Conservation (phyloP, 2,113 vertebrate genomes). For the Philantomba maxwellii region DNA sequence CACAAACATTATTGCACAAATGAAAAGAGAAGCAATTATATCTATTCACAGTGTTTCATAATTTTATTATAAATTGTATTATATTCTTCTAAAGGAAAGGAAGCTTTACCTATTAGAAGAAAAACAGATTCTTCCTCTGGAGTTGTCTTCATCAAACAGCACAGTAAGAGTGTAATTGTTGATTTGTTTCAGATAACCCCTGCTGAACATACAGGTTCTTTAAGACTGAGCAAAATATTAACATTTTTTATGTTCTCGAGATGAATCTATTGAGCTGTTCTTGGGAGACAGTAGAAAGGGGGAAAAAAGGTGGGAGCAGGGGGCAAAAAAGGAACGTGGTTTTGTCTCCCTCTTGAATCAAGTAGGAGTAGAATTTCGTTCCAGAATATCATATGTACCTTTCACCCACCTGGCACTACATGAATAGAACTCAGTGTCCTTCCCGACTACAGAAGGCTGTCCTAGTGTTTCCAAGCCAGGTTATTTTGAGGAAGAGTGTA, state of each 20-base stretch:
- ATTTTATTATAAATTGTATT: not conserved
- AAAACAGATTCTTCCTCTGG: not conserved
- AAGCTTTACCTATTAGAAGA: not conserved
- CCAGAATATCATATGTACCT: not conserved
- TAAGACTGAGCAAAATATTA: not conserved
- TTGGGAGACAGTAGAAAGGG: not conserved
- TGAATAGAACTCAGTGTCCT: not conserved
- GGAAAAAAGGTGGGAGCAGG: fast-evolving
- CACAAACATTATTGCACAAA: not conserved
- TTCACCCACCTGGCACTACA: not conserved
- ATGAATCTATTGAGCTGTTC: not conserved
- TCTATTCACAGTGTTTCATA: not conserved
- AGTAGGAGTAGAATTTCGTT: not conserved
- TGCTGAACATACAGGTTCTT: not conserved
- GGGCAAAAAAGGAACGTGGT: not conserved
- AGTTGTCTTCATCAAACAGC: not conserved
- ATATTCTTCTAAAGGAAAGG: not conserved
- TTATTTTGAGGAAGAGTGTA: not conserved
- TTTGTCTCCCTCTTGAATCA: not conserved
- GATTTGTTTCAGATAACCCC: not conserved
- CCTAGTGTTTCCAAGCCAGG: not conserved
- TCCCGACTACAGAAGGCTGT: not conserved
- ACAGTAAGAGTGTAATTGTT: not conserved
- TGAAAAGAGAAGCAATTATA: not conserved
- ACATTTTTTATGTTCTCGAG: not conserved